A percentile compares a stretch with the other conserved stretches of the same genome.
Conservation (phyloP, 2,888 invertebrate genomes). For the Microplitis deprimator region DNA sequence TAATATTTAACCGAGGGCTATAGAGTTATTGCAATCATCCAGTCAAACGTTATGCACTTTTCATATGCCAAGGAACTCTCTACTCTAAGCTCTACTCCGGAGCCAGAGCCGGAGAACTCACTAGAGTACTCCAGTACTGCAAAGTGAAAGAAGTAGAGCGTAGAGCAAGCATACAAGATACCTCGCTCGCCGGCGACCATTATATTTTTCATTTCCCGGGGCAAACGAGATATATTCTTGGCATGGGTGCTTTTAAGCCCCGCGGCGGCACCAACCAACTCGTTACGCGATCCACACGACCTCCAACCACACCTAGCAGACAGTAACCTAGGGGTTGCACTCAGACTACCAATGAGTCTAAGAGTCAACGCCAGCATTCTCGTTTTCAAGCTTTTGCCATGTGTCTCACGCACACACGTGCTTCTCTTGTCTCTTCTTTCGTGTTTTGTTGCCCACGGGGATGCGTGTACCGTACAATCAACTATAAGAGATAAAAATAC, state of each 20-base stretch:
- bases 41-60: constrained; percentile 9
- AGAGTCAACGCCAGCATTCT: constrained; percentile 28
- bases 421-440: constrained; percentile 37
- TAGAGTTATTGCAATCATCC: constrained; percentile 27
- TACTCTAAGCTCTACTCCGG: not conserved
- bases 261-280: constrained; percentile 45
- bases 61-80: not conserved
- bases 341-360: constrained; percentile 48
- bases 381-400: constrained; percentile 34
- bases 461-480: constrained; percentile 53
- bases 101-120: not conserved
- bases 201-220: constrained; percentile 40
- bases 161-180: constrained; percentile 15
- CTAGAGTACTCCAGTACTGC: constrained; percentile 3
- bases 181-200: constrained; percentile 28
- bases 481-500: constrained; percentile 47
- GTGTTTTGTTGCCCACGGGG: constrained; percentile 4
- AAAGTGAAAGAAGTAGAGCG: constrained; percentile 11
- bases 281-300: constrained; percentile 51
- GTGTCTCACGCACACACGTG: constrained; percentile 49
- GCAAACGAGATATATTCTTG: constrained; percentile 32
- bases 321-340: constrained; percentile 57
- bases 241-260: constrained; percentile 27
- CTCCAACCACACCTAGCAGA: constrained; percentile 36
- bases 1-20: not conserved